These are phyloP conservation scores for Myotis brandtii DNA, from an alignment of 2,113 vertebrate genomes.

Conservation along the genomic window DNA sequence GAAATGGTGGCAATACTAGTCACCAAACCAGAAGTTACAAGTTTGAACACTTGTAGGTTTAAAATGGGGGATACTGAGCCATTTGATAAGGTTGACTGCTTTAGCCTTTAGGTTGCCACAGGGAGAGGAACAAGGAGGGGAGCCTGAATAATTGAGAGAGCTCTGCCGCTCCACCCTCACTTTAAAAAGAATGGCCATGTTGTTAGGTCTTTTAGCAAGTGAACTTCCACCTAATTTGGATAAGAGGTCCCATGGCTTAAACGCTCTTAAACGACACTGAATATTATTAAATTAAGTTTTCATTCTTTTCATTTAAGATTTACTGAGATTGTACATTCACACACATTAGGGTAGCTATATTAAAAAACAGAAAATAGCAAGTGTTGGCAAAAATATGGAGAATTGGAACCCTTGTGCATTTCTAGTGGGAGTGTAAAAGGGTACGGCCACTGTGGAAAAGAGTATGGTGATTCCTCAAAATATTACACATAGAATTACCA, in stretches of 20 bases:
- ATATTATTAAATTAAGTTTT: background rate
- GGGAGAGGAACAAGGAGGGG: background rate
- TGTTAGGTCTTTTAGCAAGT: background rate
- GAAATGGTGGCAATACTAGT: background rate
- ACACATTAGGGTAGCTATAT: background rate
- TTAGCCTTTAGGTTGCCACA: background rate
- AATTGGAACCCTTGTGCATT: background rate
- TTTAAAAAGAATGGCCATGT: background rate
- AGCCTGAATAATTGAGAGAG: background rate
- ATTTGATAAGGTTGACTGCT: background rate
- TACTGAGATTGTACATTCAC: background rate
- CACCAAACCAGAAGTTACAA: slow-evolving; percentile 3
- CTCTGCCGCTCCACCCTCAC: background rate
- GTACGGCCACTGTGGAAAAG: background rate
- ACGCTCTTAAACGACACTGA: background rate
- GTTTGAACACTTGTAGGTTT: background rate
- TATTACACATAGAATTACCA: background rate
- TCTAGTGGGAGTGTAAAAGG: background rate
- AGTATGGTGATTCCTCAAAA: background rate
- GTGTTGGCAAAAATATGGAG: background rate
- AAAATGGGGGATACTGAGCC: background rate
- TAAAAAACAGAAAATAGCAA: background rate
- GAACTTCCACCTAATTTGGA: background rate
- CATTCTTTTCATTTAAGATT: background rate
- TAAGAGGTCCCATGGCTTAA: background rate